These are phyloP conservation scores for Ecliptopera silaceata DNA, from an alignment of 2,888 invertebrate genomes.

Conservation along the genomic window DNA sequence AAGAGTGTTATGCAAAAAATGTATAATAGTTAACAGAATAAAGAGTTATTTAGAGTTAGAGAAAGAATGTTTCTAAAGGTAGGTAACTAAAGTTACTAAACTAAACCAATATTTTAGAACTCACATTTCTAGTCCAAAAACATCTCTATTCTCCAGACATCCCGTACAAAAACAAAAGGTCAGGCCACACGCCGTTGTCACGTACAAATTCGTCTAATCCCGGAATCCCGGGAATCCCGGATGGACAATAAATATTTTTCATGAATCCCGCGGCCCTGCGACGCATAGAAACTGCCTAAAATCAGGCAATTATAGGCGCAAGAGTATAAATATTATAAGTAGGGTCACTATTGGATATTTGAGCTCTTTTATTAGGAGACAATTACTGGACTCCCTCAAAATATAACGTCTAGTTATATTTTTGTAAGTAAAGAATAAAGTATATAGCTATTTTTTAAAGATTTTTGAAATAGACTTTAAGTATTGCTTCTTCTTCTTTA, in stretches of 20 bases:
- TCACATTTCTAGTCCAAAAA: conserved; percentile 1
- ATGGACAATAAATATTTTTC: conserved; percentile 79
- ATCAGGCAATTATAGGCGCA: conserved; percentile 81
- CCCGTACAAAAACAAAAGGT: conserved; percentile 44
- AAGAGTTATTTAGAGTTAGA: too few relatives aligned
- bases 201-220: conserved; percentile 80
- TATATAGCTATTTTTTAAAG: neutral
- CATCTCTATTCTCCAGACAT: conserved; percentile 14
- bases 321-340: conserved; percentile 64
- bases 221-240: conserved; percentile 50
- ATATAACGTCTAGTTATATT: conserved; percentile 11
- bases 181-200: conserved; percentile 49
- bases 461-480: too few relatives aligned
- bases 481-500: too few relatives aligned
- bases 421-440: neutral
- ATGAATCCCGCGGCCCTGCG: conserved; percentile 70
- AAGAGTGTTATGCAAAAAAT: too few relatives aligned
- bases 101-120: conserved; percentile 2
- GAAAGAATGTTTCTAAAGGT: too few relatives aligned
- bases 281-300: conserved; percentile 79
- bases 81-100: neutral
- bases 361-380: conserved; percentile 22
- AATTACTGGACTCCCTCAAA: conserved; percentile 20
- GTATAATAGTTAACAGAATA: too few relatives aligned
- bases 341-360: conserved; percentile 52